These are phyloP conservation scores for Tenthredo mesomela DNA, from an alignment of 2,888 invertebrate species.

Conservation along the genomic window DNA sequence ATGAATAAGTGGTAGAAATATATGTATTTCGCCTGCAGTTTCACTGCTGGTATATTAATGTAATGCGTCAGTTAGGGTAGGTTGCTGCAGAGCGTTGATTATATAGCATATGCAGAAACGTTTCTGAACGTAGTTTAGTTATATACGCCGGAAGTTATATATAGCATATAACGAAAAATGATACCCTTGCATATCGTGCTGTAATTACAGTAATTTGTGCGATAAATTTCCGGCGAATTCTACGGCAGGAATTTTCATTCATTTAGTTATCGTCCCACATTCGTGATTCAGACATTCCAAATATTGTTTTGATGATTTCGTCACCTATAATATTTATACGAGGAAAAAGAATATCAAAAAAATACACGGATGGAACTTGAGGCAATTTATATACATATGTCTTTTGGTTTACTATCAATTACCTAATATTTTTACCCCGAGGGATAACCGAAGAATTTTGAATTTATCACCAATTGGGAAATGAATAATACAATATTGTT, in stretches of 20 bases:
- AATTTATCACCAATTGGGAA: neutral
- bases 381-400: neutral
- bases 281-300: neutral
- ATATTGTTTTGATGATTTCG: neutral
- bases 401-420: neutral
- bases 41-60: neutral
- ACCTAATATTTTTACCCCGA: neutral
- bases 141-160: neutral
- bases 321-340: neutral
- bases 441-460: neutral
- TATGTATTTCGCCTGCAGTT: neutral
- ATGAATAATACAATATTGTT: neutral
- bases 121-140: constrained; percentile 3
- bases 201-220: neutral
- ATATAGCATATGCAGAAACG: neutral
- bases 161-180: neutral
- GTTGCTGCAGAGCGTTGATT: neutral
- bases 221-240: neutral
- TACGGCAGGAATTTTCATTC: neutral
- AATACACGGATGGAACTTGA: neutral
- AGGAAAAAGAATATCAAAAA: neutral
- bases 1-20: too few species aligned
- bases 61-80: neutral
- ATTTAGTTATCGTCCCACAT: neutral
- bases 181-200: neutral